Conservation (phyloP, 2,113 vertebrate genomes). For the Colossoma macropomum region DNA sequence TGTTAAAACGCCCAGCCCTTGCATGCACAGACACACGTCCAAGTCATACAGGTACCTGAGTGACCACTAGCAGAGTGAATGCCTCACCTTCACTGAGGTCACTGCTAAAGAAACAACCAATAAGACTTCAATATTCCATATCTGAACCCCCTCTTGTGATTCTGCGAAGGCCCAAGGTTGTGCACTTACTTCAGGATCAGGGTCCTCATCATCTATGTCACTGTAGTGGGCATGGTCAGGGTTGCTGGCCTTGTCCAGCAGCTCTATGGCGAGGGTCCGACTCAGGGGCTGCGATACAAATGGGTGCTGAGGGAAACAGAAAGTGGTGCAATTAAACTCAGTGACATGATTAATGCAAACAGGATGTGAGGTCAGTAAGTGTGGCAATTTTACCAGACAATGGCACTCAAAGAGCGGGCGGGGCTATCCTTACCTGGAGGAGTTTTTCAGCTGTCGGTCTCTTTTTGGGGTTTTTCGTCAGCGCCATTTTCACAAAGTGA, state of each 20-base stretch:
- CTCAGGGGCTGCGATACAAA: slow-evolving; percentile 96
- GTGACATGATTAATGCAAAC: not conserved
- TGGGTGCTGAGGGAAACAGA: slow-evolving; percentile 83
- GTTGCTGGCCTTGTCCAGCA: slow-evolving; percentile 96
- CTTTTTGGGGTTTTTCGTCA: slow-evolving; percentile 98
- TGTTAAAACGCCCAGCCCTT: slow-evolving; percentile 12
- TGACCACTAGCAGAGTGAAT: slow-evolving; percentile 74
- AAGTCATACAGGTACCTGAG: slow-evolving; percentile 75
- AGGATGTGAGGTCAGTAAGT: not conserved
- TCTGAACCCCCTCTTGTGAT: not conserved
- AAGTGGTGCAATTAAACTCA: slow-evolving; percentile 10
- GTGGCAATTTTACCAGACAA: not conserved
- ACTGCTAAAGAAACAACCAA: slow-evolving; percentile 52
- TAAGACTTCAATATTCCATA: slow-evolving; percentile 23
- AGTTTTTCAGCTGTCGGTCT: slow-evolving; percentile 95
- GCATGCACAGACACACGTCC: slow-evolving; percentile 38
- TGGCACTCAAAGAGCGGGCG: not conserved
- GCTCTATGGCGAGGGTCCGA: slow-evolving; percentile 92
- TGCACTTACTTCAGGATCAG: slow-evolving; percentile 84
- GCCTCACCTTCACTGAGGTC: slow-evolving; percentile 62
- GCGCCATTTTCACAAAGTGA: slow-evolving; percentile 97
- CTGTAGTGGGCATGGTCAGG: slow-evolving; percentile 93
- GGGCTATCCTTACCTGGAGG: slow-evolving; percentile 82
- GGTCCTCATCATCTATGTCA: slow-evolving; percentile 96
- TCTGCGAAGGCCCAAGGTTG: slow-evolving; percentile 11